These are phyloP conservation scores for Ceyx melanurus DNA, from an alignment of 2,113 vertebrate species.

Conservation along the genomic window DNA sequence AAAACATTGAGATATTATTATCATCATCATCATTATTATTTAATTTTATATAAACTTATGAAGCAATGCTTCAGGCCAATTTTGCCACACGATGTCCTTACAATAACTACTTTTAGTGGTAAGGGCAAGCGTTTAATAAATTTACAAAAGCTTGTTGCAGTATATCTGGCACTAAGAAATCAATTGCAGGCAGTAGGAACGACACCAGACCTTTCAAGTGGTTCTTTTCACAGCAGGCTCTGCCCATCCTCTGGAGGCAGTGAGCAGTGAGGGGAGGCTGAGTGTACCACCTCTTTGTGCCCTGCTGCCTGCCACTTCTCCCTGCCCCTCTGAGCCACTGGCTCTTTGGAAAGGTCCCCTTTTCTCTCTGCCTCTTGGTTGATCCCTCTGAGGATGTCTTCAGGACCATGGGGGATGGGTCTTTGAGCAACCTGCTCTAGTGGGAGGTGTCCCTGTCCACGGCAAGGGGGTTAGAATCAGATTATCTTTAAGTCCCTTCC, in stretches of 20 bases:
- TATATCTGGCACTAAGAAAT: not conserved
- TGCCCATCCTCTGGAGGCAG: not conserved
- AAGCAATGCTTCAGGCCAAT: not conserved
- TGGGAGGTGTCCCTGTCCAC: too few species aligned
- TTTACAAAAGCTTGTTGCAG: not conserved
- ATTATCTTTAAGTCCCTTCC: too few species aligned
- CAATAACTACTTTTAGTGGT: not conserved
- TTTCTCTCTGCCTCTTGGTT: too few species aligned
- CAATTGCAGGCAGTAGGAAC: not conserved
- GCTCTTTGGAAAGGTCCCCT: not conserved
- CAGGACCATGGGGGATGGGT: too few species aligned
- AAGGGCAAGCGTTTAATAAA: not conserved
- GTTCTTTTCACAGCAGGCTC: not conserved
- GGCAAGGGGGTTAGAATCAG: too few species aligned
- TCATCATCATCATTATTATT: not conserved
- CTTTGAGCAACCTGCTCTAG: too few species aligned
- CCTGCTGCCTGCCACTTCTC: not conserved
- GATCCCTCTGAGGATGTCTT: too few species aligned
- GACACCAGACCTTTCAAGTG: not conserved
- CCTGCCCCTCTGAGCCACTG: fast-evolving
- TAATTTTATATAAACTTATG: not conserved
- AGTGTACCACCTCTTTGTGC: not conserved
- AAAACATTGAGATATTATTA: fast-evolving
- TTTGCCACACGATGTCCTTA: not conserved
- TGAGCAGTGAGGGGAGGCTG: not conserved